phyloP scores from a whole-genome alignment of 1,140 invertebrate genomes.

The Chrysoperla carnea region DNA sequence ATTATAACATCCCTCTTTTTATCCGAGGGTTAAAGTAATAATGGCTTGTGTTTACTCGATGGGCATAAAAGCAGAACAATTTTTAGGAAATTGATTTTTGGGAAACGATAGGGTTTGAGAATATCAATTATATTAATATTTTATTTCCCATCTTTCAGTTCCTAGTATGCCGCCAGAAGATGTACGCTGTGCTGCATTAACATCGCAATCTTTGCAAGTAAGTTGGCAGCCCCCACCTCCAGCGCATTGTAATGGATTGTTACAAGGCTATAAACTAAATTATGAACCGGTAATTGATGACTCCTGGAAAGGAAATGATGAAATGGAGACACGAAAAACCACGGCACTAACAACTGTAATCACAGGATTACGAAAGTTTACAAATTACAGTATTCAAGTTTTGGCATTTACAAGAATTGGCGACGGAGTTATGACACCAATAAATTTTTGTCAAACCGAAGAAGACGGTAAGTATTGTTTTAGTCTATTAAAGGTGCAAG shows the following conservation, averaged over 20 bases:
- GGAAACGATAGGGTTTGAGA: too few relatives aligned
- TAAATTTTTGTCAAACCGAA: slow-evolving; percentile 60
- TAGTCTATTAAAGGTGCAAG: neutral
- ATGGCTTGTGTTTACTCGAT: too few relatives aligned
- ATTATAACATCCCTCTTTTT: too few relatives aligned
- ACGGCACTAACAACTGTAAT: slow-evolving; percentile 45
- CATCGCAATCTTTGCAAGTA: slow-evolving; percentile 59
- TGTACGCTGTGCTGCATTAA: slow-evolving; percentile 47
- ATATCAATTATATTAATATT: too few relatives aligned
- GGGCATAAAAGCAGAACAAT: too few relatives aligned
- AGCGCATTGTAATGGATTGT: slow-evolving; percentile 56
- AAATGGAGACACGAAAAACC: slow-evolving; percentile 49
- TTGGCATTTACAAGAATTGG: slow-evolving; percentile 67
- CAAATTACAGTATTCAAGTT: slow-evolving; percentile 76
- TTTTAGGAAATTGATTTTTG: too few relatives aligned
- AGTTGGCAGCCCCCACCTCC: slow-evolving; percentile 69
- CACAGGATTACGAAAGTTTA: slow-evolving; percentile 51
- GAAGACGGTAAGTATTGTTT: slow-evolving; percentile 47
- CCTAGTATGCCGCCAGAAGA: slow-evolving; percentile 55
- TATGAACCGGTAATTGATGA: slow-evolving; percentile 47
- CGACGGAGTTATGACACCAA: slow-evolving; percentile 49
- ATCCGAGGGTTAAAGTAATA: too few relatives aligned
- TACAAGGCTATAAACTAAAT: slow-evolving; percentile 66
- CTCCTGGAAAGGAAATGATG: slow-evolving; percentile 34
- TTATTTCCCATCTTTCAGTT: slow-evolving; percentile 27